phyloP scores from a whole-genome alignment of 2,888 invertebrate genomes.

The Cacoxenus indagator region DNA sequence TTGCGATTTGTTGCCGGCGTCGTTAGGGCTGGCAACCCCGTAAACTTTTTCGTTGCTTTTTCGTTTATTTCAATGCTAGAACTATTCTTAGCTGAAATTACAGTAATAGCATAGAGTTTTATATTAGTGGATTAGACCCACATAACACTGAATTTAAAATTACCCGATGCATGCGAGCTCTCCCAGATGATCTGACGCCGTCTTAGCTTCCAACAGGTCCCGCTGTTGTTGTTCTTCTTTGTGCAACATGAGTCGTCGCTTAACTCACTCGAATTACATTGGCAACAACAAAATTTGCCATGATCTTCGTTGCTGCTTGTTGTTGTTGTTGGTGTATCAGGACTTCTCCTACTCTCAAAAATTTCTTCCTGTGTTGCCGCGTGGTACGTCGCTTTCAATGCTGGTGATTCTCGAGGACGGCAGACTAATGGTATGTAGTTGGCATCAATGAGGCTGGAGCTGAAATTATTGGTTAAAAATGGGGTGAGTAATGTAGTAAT shows the following conservation, averaged over 20 bases:
- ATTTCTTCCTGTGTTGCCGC: background rate
- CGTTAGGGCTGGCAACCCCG: constrained; percentile 23
- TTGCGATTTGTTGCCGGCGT: background rate
- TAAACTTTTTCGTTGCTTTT: constrained; percentile 11
- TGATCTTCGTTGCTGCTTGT: constrained; percentile 13
- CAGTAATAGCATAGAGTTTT: background rate
- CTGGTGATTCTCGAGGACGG: constrained; percentile 20
- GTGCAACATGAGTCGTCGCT: constrained; percentile 25
- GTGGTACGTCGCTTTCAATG: background rate
- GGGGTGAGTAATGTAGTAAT: background rate
- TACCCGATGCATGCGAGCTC: constrained; percentile 47
- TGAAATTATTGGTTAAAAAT: constrained; percentile 25
- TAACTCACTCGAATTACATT: constrained; percentile 34
- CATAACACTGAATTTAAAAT: constrained; percentile 10
- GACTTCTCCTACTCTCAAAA: background rate
- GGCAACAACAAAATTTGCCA: constrained; percentile 47
- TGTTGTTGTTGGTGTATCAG: background rate
- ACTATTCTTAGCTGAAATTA: constrained; percentile 33
- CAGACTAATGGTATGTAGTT: constrained; percentile 37
- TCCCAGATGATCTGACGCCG: constrained; percentile 46
- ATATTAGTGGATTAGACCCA: background rate
- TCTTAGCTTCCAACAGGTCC: constrained; percentile 42
- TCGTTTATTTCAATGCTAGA: constrained; percentile 28
- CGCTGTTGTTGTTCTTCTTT: constrained; percentile 22
- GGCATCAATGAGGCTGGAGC: constrained; percentile 40